Evolutionary conservation across 2,888 invertebrate species (phyloP).

Genomic region (Timandra comae): DNA sequence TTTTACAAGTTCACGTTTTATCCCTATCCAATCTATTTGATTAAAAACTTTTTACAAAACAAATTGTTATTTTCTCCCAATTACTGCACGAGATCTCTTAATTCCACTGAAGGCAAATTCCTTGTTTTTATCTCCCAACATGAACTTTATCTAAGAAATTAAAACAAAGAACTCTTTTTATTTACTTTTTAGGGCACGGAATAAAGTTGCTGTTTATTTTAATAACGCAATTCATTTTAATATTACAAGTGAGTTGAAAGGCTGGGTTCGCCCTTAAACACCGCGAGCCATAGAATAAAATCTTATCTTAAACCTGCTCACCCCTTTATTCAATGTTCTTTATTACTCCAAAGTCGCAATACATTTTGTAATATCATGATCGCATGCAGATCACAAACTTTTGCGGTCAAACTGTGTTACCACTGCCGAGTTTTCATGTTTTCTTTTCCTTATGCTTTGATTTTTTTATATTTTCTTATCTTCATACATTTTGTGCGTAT

Average conservation of each 20-base stretch:
- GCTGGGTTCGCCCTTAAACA: conserved; percentile 26
- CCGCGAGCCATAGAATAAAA: conserved; percentile 33
- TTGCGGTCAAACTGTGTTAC: conserved; percentile 9
- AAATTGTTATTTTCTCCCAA: no score
- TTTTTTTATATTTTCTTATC: no score
- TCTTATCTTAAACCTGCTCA: conserved; percentile 44
- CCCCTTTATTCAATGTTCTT: conserved; percentile 53
- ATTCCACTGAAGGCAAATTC: background rate
- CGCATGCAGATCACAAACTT: conserved; percentile 22
- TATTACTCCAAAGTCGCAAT: conserved; percentile 49
- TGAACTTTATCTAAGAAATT: conserved; percentile 17
- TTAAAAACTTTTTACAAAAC: no score
- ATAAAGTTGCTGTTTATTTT: conserved; percentile 21
- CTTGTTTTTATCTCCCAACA: conserved; percentile 10
- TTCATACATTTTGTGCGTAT: no score
- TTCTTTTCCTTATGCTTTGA: no score
- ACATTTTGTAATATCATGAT: conserved; percentile 41
- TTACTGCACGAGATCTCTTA: conserved; percentile 4
- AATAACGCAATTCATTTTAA: conserved; percentile 22
- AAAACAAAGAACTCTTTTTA: conserved; percentile 17
- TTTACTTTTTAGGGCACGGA: conserved; percentile 14
- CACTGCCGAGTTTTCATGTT: no score
- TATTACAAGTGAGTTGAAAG: conserved; percentile 22
- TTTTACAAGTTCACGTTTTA: no score
- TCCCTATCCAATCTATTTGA: no score